phyloP scores from a whole-genome alignment of 1,140 invertebrate genomes.

The Caligus rogercresseyi region DNA sequence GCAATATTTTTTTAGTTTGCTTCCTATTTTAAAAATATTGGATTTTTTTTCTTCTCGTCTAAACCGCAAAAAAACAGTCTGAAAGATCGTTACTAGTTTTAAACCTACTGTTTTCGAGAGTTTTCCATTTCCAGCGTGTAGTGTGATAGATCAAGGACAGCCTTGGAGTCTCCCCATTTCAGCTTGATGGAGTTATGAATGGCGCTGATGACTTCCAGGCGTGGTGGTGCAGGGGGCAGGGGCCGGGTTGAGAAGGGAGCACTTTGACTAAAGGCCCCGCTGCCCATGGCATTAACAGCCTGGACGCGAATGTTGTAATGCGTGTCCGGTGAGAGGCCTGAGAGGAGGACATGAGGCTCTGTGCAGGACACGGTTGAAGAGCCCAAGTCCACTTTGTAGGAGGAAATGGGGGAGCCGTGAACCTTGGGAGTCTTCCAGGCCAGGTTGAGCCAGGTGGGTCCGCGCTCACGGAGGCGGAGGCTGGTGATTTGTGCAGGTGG shows the following conservation, averaged over 20 bases:
- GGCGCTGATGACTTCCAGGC: slow-evolving; percentile 45
- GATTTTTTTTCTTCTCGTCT: no score
- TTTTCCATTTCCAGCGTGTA: slow-evolving; percentile 61
- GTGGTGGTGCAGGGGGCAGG: slow-evolving; percentile 53
- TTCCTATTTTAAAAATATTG: no score
- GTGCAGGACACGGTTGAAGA: slow-evolving; percentile 15
- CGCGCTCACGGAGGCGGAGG: slow-evolving; percentile 37
- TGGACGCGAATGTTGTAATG: slow-evolving; percentile 46
- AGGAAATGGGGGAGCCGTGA: slow-evolving; percentile 50
- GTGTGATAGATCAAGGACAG: slow-evolving; percentile 41
- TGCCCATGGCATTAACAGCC: slow-evolving; percentile 60
- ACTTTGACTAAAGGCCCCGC: slow-evolving; percentile 51
- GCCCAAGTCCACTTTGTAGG: slow-evolving; percentile 48
- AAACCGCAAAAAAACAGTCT: no score
- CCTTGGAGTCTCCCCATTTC: slow-evolving; percentile 56
- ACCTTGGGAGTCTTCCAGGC: slow-evolving; percentile 48
- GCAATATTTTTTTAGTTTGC: no score
- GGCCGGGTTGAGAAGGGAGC: slow-evolving; percentile 49
- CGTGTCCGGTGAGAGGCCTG: slow-evolving; percentile 17
- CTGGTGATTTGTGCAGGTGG: slow-evolving; percentile 47
- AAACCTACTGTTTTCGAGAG: slow-evolving; percentile 33
- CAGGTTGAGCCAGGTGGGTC: slow-evolving; percentile 44
- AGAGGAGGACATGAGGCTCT: neutral
- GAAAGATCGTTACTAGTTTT: no score
- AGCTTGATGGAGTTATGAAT: slow-evolving; percentile 63